Evolutionary conservation across 2,113 vertebrate genomes (phyloP).

Genomic region (Asarcornis scutulata): DNA sequence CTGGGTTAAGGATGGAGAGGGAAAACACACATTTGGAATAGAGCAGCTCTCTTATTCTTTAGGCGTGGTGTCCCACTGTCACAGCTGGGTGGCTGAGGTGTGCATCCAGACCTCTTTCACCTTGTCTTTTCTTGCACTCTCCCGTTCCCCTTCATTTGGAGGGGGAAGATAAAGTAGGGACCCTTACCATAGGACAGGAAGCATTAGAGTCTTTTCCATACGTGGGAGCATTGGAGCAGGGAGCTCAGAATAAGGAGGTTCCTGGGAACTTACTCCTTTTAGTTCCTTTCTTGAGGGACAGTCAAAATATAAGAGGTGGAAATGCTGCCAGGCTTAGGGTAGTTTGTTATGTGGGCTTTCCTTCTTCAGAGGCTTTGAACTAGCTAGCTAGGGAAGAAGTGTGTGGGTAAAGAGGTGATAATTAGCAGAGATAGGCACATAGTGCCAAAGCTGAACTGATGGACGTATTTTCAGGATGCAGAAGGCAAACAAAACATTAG

Average conservation of each 20-base stretch:
- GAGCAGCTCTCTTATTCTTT: background rate
- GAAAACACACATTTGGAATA: background rate
- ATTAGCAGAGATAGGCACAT: background rate
- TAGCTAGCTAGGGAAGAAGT: background rate
- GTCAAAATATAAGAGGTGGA: background rate
- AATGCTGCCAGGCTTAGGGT: background rate
- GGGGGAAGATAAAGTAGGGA: background rate
- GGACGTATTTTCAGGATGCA: background rate
- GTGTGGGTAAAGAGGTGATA: background rate
- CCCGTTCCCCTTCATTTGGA: background rate
- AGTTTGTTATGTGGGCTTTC: background rate
- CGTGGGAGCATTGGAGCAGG: fast-evolving
- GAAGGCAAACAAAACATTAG: background rate
- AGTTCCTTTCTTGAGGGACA: background rate
- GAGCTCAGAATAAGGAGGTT: background rate
- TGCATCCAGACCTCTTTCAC: background rate
- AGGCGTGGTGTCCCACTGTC: background rate
- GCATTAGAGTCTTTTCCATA: background rate
- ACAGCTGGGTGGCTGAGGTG: background rate
- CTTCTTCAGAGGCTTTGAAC: background rate
- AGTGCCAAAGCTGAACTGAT: background rate
- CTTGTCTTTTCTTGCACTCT: background rate
- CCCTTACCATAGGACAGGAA: background rate
- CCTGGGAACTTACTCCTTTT: background rate
- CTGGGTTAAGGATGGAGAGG: background rate